Evolutionary conservation across 2,797 vertebrate genomes (phyloP), one percentile per base, ranked within the genome.

Genomic region (Numenius phaeopus): DNA sequence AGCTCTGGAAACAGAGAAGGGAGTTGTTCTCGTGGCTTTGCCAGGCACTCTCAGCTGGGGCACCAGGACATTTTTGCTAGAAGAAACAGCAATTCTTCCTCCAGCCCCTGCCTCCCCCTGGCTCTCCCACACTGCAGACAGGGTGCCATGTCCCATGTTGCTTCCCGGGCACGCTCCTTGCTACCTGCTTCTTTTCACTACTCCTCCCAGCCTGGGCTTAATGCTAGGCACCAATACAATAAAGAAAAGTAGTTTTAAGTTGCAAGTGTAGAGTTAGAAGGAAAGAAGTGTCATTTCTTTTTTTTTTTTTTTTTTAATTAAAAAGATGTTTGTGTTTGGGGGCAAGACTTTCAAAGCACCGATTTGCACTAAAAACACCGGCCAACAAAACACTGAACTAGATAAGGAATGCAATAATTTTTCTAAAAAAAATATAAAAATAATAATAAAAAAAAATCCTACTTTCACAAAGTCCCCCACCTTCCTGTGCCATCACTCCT

Each of bases 191-290:
- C 34, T 86, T 20, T 26, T 47, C 20, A 26, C 27, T 19, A 2
- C 10, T 10, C 39, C 50, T 79, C 50, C 66, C 72, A 84, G 19
- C 34, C 39, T 9, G 52, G 19, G 5, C 61, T 29, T 54, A 62
- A 32, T 0, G 1, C n/a, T 2, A 21, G 39, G 14, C 40, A 32
- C 0, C 6, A 27, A 11, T 5, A 65, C 1, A 11, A 55, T 10
- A 26, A 42, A 73, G 32, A 46, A 87, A 83, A 81, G 22, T 3
- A 57, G 30, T 34, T 88, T 71, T 17, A 82, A 49, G 8, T 23
- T 39, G 62, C 34, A 79, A 62, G 17, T 20, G 40, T 1, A 55
- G 42, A 86, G 42, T 4, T 30, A 57, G 15, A 62, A 34, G 54
- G 32, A 66, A 91, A 80, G 21, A 83, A 79, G 20, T 11, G 78